A percentile compares a stretch with the other conserved stretches of the same genome.
Conservation (phyloP, 2,797 vertebrate species). For the Simalia tracyae region DNA sequence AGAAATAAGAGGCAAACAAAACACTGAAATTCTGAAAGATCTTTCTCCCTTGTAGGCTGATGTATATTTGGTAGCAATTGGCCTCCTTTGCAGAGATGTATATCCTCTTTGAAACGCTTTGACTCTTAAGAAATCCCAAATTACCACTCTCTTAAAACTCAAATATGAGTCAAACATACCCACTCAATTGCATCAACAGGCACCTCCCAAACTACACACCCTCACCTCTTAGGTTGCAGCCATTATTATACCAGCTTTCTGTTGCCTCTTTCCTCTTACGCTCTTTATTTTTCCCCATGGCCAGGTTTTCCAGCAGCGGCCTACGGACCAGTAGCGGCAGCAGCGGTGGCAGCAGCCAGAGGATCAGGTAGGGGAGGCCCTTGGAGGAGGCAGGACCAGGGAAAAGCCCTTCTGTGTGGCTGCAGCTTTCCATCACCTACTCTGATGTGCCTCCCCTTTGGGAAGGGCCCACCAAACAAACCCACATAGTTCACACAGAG, state of each 20-base stretch:
- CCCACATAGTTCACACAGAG: slow-evolving; percentile 58
- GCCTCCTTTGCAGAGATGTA: background rate
- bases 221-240: background rate
- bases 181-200: background rate
- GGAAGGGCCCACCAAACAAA: slow-evolving; percentile 54
- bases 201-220: background rate
- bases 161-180: background rate
- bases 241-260: background rate
- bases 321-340: slow-evolving; percentile 95
- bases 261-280: slow-evolving; percentile 57
- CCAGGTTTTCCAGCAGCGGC: slow-evolving; percentile 96
- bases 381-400: slow-evolving; percentile 90
- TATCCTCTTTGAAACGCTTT: background rate
- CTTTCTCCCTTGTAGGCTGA: background rate
- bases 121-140: background rate
- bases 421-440: slow-evolving; percentile 81
- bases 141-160: background rate
- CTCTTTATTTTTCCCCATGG: slow-evolving; percentile 64
- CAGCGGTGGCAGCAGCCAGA: slow-evolving; percentile 92
- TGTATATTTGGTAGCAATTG: background rate
- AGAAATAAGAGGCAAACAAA: background rate
- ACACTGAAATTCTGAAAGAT: background rate
- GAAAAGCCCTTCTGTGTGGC: slow-evolving; percentile 94
- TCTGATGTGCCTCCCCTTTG: slow-evolving; percentile 67
- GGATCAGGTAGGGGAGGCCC: slow-evolving; percentile 97